Percentiles rank a stretch among this genome's conserved stretches.
Conservation (phyloP, 1,140 invertebrate species). For the Lepidurus couesii region DNA sequence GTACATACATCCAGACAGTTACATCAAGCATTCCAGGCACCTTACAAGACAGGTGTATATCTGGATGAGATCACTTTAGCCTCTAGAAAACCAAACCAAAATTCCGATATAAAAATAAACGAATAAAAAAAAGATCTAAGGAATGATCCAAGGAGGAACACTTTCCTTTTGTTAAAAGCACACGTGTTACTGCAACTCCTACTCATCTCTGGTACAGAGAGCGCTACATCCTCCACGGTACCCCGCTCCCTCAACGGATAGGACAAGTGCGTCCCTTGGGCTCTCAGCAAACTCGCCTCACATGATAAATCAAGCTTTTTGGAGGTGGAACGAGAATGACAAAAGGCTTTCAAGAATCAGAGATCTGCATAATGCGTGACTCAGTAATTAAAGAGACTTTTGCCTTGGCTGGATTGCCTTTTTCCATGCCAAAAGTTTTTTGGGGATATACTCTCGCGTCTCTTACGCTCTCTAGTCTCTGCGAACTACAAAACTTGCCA, state of each 20-base stretch:
- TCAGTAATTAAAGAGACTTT: constrained; percentile 12
- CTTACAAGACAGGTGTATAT: not conserved
- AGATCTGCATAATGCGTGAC: constrained; percentile 13
- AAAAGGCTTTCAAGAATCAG: not conserved
- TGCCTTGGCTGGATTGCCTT: not conserved
- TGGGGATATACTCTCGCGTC: too few relatives aligned
- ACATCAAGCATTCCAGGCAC: not conserved
- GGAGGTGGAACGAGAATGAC: constrained; percentile 8
- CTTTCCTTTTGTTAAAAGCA: constrained; percentile 6
- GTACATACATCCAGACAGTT: not conserved
- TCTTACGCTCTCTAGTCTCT: too few relatives aligned
- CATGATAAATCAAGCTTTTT: not conserved
- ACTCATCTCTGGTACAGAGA: too few relatives aligned
- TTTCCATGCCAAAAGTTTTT: too few relatives aligned
- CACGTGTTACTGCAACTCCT: not conserved
- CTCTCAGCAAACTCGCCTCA: not conserved
- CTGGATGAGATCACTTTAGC: not conserved
- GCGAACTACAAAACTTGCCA: too few relatives aligned
- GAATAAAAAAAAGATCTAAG: not conserved
- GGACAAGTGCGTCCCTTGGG: not conserved
- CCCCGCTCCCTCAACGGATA: not conserved
- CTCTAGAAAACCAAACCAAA: too few relatives aligned
- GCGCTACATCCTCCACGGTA: too few relatives aligned
- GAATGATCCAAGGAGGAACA: not conserved
- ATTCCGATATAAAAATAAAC: too few relatives aligned